Evolutionary conservation across 1,140 invertebrate genomes (phyloP).

Genomic region (Pachyrhynchus sulphureomaculatus): DNA sequence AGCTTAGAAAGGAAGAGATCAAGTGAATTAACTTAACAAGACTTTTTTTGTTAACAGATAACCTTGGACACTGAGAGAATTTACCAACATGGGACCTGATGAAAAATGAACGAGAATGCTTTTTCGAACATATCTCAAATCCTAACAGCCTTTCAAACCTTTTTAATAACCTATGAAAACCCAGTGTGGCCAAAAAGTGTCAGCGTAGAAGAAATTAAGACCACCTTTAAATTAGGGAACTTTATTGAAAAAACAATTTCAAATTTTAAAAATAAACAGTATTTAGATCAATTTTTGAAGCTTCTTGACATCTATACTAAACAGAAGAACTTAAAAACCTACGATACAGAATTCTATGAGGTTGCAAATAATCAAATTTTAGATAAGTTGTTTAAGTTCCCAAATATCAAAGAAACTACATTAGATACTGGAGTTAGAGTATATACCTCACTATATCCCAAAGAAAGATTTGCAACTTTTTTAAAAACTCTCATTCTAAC

Average conservation of each 20-base stretch:
- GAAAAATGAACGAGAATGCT: conserved; percentile 41
- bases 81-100: conserved; percentile 31
- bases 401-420: conserved; percentile 36
- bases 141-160: conserved; percentile 53
- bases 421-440: conserved; percentile 43
- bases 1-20: too few relatives aligned
- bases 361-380: conserved; percentile 48
- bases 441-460: conserved; percentile 43
- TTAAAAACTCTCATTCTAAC: conserved; percentile 53
- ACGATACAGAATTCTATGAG: conserved; percentile 41
- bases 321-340: conserved; percentile 36
- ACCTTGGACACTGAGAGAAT: conserved; percentile 36
- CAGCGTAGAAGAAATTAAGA: conserved; percentile 53
- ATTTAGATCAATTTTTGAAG: conserved; percentile 35
- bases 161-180: conserved; percentile 52
- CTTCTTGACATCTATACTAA: conserved; percentile 42
- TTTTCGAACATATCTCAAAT: conserved; percentile 48
- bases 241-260: conserved; percentile 55
- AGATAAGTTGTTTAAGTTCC: conserved; percentile 43
- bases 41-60: conserved; percentile 46
- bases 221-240: conserved; percentile 53
- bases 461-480: conserved; percentile 50
- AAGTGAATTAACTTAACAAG: too few relatives aligned
- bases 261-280: conserved; percentile 44
- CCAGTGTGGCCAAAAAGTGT: conserved; percentile 52